Evolutionary conservation across 2,797 vertebrate species (phyloP), one percentile per base, ranked within the genome.

Genomic region (Helarctos malayanus): DNA sequence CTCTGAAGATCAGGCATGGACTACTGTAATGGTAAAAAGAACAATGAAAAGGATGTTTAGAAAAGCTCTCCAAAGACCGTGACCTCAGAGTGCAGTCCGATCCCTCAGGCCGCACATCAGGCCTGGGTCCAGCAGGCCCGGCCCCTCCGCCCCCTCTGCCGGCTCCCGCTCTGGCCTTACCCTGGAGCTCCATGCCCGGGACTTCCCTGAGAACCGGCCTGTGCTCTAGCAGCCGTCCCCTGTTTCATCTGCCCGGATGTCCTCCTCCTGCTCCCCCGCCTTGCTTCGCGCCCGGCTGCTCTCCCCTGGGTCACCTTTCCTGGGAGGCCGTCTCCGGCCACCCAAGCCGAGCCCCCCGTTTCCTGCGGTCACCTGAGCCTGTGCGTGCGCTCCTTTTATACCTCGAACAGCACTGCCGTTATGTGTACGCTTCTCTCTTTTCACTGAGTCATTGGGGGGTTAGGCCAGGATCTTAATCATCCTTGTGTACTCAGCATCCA

Each of bases 361-460:
- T 57, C 18, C 27, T 63, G 23, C 65, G 59, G 11, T 35, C 12
- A n/a, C 32, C 45, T 15, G 54, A 38, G 45, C 19, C 56, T 4
- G 0, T 5, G 32, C 1, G 0, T 35, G 45, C 10, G 25, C 63
- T 57, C 13, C 45, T 38, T 92, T 71, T 83, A 32, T 63, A 32
- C 79, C 61, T 35, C 0, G 0, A 47, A 7, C 16, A 12, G 13
- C 21, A 49, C 47, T 41, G 29, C 52, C 0, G 0, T 61, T 82
- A 54, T 71, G 35, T 87, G 87, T 61, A 63, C 18, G 12, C 10
- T 78, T 68, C 68, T 61, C 38, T 54, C 47, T 56, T 56, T 54
- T 54, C 35, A 23, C 68, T 79, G 88, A 83, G 29, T 96, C 91
- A 78, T n/a, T 85, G 38, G n/a, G 80, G 75, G 84, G 89, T 71